Conservation (phyloP, 2,888 invertebrate genomes). For the Scaptomyza polygonia region DNA sequence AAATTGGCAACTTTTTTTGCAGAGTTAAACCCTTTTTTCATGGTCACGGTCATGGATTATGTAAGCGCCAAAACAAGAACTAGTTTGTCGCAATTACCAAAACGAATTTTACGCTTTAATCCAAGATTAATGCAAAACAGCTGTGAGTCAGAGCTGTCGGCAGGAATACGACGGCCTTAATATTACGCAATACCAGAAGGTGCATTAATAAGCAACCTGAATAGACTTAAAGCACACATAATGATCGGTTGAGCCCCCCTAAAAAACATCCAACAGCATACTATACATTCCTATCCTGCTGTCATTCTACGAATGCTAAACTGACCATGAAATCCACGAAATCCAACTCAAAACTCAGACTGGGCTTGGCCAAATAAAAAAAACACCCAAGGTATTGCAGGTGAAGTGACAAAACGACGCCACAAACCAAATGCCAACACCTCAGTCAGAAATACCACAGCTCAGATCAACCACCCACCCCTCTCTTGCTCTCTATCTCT, state of each 20-base stretch:
- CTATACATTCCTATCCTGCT: constrained; percentile 60
- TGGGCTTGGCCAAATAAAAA: constrained; percentile 23
- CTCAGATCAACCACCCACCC: neutral
- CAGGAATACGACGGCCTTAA: constrained; percentile 54
- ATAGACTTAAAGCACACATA: constrained; percentile 28
- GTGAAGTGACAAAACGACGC: constrained; percentile 74
- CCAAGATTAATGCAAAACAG: constrained; percentile 26
- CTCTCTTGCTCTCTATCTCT: constrained; percentile 2
- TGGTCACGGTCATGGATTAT: constrained; percentile 75
- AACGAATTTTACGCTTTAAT: constrained; percentile 56
- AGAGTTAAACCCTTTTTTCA: constrained; percentile 63
- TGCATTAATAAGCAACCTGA: constrained; percentile 56
- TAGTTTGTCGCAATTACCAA: constrained; percentile 53
- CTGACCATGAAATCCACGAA: constrained; percentile 72
- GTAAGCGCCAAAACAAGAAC: constrained; percentile 57
- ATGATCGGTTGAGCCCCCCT: constrained; percentile 49
- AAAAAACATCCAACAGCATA: constrained; percentile 1
- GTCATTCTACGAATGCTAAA: constrained; percentile 70
- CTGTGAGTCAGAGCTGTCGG: constrained; percentile 22
- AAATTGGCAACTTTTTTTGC: constrained; percentile 9
- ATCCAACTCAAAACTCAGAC: constrained; percentile 19
- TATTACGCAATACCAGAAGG: constrained; percentile 50
- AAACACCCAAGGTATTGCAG: constrained; percentile 65
- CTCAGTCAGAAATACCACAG: constrained; percentile 27
- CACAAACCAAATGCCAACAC: constrained; percentile 58